Evolutionary conservation across 1,140 invertebrate species (phyloP).

Genomic region (Drosophila ficusphila): DNA sequence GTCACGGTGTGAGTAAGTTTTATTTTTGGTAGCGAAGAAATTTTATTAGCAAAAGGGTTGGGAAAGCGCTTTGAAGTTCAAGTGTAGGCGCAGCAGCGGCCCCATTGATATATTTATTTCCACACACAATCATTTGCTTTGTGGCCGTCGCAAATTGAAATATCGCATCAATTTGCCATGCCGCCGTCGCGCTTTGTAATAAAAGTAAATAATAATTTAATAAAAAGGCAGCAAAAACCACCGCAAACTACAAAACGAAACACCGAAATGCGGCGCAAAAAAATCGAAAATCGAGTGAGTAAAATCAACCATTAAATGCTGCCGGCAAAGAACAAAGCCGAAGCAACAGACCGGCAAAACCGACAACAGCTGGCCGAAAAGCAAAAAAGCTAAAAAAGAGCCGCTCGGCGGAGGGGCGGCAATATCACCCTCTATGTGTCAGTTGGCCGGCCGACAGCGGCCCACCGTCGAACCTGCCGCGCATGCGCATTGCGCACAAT

Average conservation of each 20-base stretch:
- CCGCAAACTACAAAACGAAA: constrained; percentile 38
- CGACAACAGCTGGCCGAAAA: constrained; percentile 67
- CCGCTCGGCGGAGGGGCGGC: constrained; percentile 1
- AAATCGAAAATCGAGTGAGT: constrained; percentile 33
- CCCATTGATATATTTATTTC: constrained; percentile 63
- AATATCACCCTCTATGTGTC: constrained; percentile 38
- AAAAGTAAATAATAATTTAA: constrained; percentile 82
- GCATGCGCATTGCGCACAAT: constrained; percentile 47
- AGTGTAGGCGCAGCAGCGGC: constrained; percentile 52
- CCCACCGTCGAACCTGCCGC: constrained; percentile 34
- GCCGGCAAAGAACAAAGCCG: constrained; percentile 78
- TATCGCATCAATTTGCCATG: constrained; percentile 80
- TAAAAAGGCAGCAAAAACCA: constrained; percentile 53
- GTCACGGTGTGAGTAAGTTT: constrained; percentile 19
- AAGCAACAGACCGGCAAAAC: constrained; percentile 54
- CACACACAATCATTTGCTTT: constrained; percentile 28
- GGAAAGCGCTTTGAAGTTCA: constrained; percentile 74
- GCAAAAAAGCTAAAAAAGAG: constrained; percentile 1
- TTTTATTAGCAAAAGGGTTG: constrained; percentile 78
- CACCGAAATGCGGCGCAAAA: constrained; percentile 13
- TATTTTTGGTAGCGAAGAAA: constrained; percentile 67
- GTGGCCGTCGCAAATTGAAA: constrained; percentile 77
- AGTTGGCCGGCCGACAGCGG: constrained; percentile 10
- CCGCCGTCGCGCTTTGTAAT: constrained; percentile 78
- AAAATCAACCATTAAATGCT: constrained; percentile 73